A percentile compares a stretch with the other conserved stretches of the same genome.
Evolutionary conservation across 2,113 vertebrate species (phyloP).

Genomic region (Xerus inauris): DNA sequence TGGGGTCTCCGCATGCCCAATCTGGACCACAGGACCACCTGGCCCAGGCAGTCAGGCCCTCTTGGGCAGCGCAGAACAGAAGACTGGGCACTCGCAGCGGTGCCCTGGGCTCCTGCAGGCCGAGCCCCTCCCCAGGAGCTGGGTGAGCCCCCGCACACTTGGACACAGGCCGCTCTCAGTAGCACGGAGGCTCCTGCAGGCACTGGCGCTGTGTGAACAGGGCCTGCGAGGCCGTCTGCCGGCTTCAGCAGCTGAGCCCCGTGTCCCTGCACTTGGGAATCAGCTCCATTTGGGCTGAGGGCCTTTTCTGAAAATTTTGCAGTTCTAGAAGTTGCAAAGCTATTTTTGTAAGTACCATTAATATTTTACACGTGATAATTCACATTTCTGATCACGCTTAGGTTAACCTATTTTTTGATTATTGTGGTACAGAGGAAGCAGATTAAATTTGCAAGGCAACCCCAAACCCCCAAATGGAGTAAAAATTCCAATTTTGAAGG

Average conservation of each 20-base stretch:
- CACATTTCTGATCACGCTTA: not conserved
- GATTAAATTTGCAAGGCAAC: not conserved
- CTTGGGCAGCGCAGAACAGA: too few species aligned
- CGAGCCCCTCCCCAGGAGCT: not conserved
- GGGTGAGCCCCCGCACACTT: too few species aligned
- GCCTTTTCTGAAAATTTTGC: not conserved
- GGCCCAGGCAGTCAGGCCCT: too few species aligned
- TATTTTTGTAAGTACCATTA: slow-evolving; percentile 61
- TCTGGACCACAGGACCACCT: too few species aligned
- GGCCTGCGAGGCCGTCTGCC: fast-evolving
- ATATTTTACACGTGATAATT: not conserved
- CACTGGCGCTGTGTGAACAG: too few species aligned
- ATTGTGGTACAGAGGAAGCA: not conserved
- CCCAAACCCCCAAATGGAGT: not conserved
- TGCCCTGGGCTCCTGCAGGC: not conserved
- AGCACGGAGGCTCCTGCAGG: not conserved
- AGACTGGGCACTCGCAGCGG: not conserved
- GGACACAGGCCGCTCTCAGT: fast-evolving
- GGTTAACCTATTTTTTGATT: slow-evolving; percentile 55
- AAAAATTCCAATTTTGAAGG: not conserved
- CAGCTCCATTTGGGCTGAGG: not conserved
- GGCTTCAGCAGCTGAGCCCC: not conserved
- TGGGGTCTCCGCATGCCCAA: too few species aligned
- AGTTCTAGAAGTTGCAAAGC: slow-evolving; percentile 6
- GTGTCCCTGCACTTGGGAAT: fast-evolving